phyloP scores from a whole-genome alignment of 2,888 invertebrate genomes.

The Eupsilia transversa region DNA sequence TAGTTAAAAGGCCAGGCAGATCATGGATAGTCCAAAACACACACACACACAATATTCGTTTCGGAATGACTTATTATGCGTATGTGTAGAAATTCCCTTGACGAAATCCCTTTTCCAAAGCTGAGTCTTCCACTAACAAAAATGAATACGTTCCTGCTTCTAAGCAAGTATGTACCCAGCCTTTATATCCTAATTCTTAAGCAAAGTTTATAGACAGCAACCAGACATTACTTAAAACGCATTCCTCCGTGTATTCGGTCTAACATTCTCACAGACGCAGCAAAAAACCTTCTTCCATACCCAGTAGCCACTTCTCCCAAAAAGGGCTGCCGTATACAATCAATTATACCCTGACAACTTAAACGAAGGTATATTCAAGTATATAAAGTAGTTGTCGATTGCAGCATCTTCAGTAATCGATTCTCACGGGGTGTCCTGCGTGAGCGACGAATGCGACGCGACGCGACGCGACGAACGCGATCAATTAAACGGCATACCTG shows the following conservation, averaged over 20 bases:
- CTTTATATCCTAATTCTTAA: not conserved
- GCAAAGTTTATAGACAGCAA: not conserved
- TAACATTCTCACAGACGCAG: not conserved
- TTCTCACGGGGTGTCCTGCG: too few relatives aligned
- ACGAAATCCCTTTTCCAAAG: too few relatives aligned
- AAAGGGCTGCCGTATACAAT: constrained; percentile 21
- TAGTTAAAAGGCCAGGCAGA: too few relatives aligned
- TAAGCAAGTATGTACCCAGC: not conserved
- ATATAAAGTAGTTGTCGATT: too few relatives aligned
- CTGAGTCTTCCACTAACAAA: not conserved
- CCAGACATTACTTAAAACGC: not conserved
- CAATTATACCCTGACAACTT: constrained; percentile 43
- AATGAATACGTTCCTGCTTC: too few relatives aligned
- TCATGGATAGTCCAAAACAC: too few relatives aligned
- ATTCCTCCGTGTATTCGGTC: not conserved
- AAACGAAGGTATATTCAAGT: too few relatives aligned
- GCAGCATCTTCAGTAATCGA: too few relatives aligned
- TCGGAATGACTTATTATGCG: not conserved
- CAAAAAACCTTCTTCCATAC: not conserved
- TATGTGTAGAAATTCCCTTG: not conserved
- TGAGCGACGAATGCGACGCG: too few relatives aligned
- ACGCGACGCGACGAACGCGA: too few relatives aligned
- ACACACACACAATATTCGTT: not conserved
- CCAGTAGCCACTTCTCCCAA: not conserved
- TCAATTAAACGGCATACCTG: too few relatives aligned